Conservation (phyloP, 2,113 vertebrate species). For the Leucopsar rothschildi region DNA sequence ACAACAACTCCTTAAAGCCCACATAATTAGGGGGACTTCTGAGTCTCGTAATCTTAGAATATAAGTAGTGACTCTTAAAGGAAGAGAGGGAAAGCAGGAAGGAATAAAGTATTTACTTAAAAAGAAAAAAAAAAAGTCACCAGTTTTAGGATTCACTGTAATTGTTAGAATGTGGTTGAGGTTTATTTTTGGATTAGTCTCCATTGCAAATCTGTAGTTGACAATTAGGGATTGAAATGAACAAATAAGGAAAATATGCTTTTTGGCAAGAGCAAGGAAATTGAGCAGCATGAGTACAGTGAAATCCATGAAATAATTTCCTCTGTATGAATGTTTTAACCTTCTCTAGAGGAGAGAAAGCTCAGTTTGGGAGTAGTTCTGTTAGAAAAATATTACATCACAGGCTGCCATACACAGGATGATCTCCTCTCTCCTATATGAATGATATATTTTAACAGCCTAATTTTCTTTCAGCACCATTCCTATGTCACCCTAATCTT, state of each 20-base stretch:
- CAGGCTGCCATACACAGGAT: background rate
- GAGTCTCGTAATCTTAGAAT: background rate
- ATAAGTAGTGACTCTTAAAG: background rate
- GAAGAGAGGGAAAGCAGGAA: background rate
- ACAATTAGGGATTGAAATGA: background rate
- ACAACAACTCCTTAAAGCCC: background rate
- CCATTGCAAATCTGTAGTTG: background rate
- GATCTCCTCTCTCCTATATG: background rate
- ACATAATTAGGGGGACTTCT: background rate
- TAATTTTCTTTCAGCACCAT: conserved; percentile 78
- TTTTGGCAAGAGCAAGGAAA: background rate
- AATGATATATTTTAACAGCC: background rate
- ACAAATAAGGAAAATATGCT: background rate
- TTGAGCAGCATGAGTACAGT: background rate
- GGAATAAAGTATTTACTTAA: background rate
- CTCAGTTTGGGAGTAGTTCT: background rate
- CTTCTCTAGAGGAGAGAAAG: background rate
- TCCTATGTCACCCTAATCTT: conserved; percentile 95
- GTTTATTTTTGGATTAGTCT: background rate
- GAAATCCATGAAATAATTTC: background rate
- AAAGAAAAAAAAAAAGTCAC: background rate
- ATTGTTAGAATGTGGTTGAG: background rate
- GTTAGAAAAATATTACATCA: background rate
- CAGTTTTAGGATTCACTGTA: background rate
- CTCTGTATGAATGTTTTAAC: background rate